Evolutionary conservation across 2,888 invertebrate species (phyloP), one percentile per base, ranked within the genome.

Genomic region (Epinotia bilunana): DNA sequence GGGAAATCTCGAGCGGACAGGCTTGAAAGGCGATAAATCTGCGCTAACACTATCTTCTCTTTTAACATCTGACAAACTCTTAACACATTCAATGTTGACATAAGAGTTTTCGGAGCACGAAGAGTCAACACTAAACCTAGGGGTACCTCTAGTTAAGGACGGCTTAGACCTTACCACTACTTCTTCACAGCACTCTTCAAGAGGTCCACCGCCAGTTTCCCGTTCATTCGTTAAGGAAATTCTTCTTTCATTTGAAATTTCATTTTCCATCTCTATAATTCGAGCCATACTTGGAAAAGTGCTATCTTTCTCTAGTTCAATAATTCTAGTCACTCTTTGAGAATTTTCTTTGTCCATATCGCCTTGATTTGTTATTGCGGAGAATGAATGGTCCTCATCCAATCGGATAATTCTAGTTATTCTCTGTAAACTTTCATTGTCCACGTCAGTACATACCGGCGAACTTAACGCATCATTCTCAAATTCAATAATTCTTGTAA

Each of bases 71-170:
- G 89, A 92, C 87, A 91, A 93, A 92, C 93, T 93, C 91, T 92
- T 93, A 79, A 94, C 86, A 85, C 91, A 88, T 80, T 94, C 94
- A 84, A 94, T 93, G 87, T 94, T 94, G 81, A 94, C 94, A 85
- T 94, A 94, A 90, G 93, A 94, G 91, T 94, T 94, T 90, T 94
- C 94, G 90, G 94, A 94, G 93, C 94, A 92, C 79, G 93, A 93
- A 87, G 94, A 94, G 87, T 94, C 94, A 80, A 94, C 87, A 87
- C 94, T 94, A 86, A 94, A 91, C 83, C 94, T 91, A 86, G 92
- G 91, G 77, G 90, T 88, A 87, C 86, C 90, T 87, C 91, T 89
- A 82, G 91, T 74, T 64, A 74, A 89, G 79, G 88, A 80, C 80
- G 88, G 84, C 84, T 90, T 92, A 82, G 91, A 88, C 82, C 90